phyloP scores from a whole-genome alignment of 2,888 invertebrate genomes.

The Eledona agricola region DNA sequence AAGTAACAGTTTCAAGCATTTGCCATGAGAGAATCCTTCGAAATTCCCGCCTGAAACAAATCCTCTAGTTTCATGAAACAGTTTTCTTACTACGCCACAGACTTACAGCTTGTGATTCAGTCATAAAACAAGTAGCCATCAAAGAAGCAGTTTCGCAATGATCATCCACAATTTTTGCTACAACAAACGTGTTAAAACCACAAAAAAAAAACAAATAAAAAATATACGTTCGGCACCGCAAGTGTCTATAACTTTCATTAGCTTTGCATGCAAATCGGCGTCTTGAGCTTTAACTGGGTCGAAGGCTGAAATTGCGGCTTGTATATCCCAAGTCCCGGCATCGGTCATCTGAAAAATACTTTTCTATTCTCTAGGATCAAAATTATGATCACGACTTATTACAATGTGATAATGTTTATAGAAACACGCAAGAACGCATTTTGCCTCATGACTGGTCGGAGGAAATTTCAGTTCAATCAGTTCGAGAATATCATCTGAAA shows the following conservation, averaged over 20 bases:
- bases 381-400: constrained; percentile 20
- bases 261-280: constrained; percentile 36
- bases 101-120: constrained; percentile 12
- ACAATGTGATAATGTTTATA: constrained; percentile 38
- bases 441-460: constrained; percentile 37
- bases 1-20: too few relatives aligned
- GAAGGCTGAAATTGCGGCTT: constrained; percentile 35
- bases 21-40: too few relatives aligned
- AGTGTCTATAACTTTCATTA: constrained; percentile 25
- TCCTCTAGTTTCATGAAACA: neutral
- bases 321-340: constrained; percentile 39
- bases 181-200: constrained; percentile 3
- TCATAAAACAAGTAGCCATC: constrained; percentile 16
- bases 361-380: constrained; percentile 1
- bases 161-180: constrained; percentile 12
- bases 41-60: constrained; percentile 12
- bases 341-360: constrained; percentile 33
- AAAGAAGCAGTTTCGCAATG: constrained; percentile 13
- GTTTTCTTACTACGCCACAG: too few relatives aligned
- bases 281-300: constrained; percentile 41
- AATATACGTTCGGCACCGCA: constrained; percentile 13
- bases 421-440: constrained; percentile 44
- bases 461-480: constrained; percentile 38
- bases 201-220: neutral
- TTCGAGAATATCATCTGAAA: constrained; percentile 41